phyloP scores from a whole-genome alignment of 35 echinoderm and acorn worm species.

The Holothuria glaberrima region DNA sequence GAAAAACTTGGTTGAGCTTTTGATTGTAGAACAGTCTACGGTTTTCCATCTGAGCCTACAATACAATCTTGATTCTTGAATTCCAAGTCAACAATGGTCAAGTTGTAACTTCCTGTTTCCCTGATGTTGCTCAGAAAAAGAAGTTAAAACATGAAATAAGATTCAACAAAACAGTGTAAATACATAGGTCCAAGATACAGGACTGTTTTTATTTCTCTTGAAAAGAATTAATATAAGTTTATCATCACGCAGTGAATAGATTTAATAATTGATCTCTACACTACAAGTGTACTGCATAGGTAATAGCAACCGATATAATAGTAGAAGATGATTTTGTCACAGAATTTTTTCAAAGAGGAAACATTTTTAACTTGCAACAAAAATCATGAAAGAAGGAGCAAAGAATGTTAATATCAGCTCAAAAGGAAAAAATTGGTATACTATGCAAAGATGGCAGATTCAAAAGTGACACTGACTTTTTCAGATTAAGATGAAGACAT shows the following conservation, averaged over 20 bases:
- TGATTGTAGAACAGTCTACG: no score
- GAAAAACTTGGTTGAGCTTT: no score
- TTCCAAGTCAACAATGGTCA: no score
- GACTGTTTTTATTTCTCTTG: neutral
- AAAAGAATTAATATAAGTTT: neutral
- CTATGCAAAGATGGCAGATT: neutral
- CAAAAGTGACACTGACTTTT: no score
- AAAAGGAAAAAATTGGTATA: neutral
- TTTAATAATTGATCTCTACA: conserved; percentile 16
- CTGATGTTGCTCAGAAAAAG: no score
- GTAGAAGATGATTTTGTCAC: neutral
- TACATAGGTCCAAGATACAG: no score
- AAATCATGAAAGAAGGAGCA: neutral
- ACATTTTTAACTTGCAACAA: neutral
- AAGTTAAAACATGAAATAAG: no score
- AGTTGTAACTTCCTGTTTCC: no score
- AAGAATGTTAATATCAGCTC: neutral
- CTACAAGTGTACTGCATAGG: conserved; percentile 38
- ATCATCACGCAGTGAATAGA: neutral
- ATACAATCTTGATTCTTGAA: no score
- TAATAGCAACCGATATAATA: neutral
- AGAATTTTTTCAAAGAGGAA: neutral
- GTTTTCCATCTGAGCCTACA: no score
- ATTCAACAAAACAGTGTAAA: no score
- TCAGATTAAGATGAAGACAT: no score